Percentiles rank a stretch among this genome's conserved stretches.
phyloP scores from a whole-genome alignment of 53 echinoderm and acorn worm genomes.

The Crossaster papposus region DNA sequence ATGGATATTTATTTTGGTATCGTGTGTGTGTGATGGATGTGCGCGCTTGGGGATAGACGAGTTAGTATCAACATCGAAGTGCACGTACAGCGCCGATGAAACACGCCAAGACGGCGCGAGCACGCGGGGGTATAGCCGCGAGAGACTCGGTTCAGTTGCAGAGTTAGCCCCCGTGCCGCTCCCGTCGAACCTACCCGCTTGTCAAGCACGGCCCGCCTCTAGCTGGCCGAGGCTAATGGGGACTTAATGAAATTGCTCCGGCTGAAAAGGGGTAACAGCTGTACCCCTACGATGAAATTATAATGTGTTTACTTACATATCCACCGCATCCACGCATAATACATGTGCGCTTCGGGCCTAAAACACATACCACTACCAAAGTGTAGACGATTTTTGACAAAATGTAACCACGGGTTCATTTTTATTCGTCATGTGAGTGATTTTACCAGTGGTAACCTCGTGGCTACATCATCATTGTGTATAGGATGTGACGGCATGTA shows the following conservation, averaged over 20 bases:
- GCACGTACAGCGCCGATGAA: slow-evolving; percentile 31
- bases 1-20: background rate
- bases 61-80: slow-evolving; percentile 26
- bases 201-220: slow-evolving; percentile 18
- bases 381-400: background rate
- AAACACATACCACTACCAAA: background rate
- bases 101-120: slow-evolving; percentile 30
- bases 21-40: too few relatives aligned
- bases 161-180: slow-evolving; percentile 2
- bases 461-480: background rate
- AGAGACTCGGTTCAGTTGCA: slow-evolving; percentile 24
- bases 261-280: slow-evolving; percentile 49
- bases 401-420: too few relatives aligned
- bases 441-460: background rate
- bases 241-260: slow-evolving; percentile 59
- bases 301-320: slow-evolving; percentile 55
- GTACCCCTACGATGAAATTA: slow-evolving; percentile 43
- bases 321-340: slow-evolving; percentile 10
- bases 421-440: too few relatives aligned
- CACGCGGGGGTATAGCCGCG: slow-evolving; percentile 39
- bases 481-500: background rate
- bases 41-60: background rate
- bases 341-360: background rate
- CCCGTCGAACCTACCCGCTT: slow-evolving; percentile 27
- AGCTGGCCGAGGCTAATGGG: slow-evolving; percentile 45